These are phyloP conservation scores for Silurus glanis DNA, from an alignment of 2,113 vertebrate species.

Conservation along the genomic window DNA sequence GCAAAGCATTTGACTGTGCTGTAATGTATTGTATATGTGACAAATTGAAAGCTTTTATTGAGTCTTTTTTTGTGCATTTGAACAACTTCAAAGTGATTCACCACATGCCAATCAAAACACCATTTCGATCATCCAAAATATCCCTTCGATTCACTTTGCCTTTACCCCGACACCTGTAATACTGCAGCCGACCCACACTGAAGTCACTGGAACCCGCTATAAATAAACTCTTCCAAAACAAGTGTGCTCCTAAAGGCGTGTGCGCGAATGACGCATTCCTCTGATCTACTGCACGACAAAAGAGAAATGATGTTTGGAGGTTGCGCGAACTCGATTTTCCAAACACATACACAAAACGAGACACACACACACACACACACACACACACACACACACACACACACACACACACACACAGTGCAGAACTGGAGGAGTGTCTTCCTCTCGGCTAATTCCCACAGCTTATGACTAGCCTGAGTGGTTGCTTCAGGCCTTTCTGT, in stretches of 20 bases:
- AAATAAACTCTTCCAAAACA: conserved; percentile 17
- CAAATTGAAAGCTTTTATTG: too few species aligned
- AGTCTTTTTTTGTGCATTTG: neutral
- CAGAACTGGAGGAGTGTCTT: neutral
- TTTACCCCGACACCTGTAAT: neutral
- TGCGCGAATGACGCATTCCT: conserved; percentile 2
- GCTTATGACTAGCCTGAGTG: neutral
- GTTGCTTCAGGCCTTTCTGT: conserved; percentile 5
- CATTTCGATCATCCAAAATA: too few species aligned
- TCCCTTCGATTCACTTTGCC: neutral
- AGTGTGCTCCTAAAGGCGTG: conserved; percentile 14
- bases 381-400: conserved; percentile 22
- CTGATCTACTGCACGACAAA: conserved; percentile 13
- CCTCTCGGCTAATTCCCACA: conserved; percentile 44
- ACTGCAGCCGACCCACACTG: neutral
- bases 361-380: conserved; percentile 9
- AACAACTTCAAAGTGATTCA: neutral
- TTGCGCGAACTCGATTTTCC: conserved; percentile 39
- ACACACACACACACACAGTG: neutral
- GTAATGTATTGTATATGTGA: too few species aligned
- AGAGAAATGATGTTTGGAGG: neutral
- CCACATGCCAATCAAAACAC: neutral
- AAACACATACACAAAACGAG: conserved; percentile 1
- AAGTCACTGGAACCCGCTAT: neutral
- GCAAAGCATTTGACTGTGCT: too few species aligned